Conservation (phyloP, 2,113 vertebrate species). For the Pipra filicauda region DNA sequence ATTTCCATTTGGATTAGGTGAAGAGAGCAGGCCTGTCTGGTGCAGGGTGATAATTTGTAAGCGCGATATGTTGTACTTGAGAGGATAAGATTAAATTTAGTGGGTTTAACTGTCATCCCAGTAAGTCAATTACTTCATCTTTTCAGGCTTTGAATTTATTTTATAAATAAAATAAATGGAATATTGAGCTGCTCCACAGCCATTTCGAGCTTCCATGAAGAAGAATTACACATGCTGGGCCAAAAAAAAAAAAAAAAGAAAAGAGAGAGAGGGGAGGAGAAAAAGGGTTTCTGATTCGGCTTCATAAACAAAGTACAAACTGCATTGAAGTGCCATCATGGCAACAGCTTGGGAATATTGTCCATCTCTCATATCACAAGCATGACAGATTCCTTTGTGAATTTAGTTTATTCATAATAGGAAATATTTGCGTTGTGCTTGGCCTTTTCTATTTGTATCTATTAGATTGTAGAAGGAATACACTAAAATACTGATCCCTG, state of each 20-base stretch:
- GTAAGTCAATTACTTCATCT: slow-evolving; percentile 89
- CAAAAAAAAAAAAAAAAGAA: slow-evolving; percentile 7
- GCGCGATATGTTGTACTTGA: slow-evolving; percentile 86
- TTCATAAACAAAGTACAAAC: slow-evolving; percentile 82
- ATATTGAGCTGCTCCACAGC: slow-evolving; percentile 83
- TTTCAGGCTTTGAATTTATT: slow-evolving; percentile 88
- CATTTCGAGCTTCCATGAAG: slow-evolving; percentile 79
- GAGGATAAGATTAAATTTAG: slow-evolving; percentile 90
- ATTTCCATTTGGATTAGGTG: slow-evolving; percentile 89
- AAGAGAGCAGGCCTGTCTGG: slow-evolving; percentile 81
- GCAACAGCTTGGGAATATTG: slow-evolving; percentile 75
- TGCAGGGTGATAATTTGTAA: slow-evolving; percentile 88
- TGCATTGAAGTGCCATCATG: slow-evolving; percentile 72
- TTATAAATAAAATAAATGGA: slow-evolving; percentile 89
- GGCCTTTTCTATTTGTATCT: slow-evolving; percentile 64
- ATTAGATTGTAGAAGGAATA: slow-evolving; percentile 58
- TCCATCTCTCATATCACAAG: slow-evolving; percentile 78
- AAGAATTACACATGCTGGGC: slow-evolving; percentile 82
- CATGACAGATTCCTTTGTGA: slow-evolving; percentile 79
- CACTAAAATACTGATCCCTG: slow-evolving; percentile 43
- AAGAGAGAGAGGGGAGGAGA: neutral
- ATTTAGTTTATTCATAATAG: slow-evolving; percentile 81
- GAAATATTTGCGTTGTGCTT: slow-evolving; percentile 77
- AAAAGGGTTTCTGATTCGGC: slow-evolving; percentile 74
- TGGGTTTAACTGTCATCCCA: slow-evolving; percentile 87